Percentiles rank a stretch among this genome's conserved stretches.
Evolutionary conservation across 1,140 invertebrate genomes (phyloP).

Genomic region (Zaprionus davidi): DNA sequence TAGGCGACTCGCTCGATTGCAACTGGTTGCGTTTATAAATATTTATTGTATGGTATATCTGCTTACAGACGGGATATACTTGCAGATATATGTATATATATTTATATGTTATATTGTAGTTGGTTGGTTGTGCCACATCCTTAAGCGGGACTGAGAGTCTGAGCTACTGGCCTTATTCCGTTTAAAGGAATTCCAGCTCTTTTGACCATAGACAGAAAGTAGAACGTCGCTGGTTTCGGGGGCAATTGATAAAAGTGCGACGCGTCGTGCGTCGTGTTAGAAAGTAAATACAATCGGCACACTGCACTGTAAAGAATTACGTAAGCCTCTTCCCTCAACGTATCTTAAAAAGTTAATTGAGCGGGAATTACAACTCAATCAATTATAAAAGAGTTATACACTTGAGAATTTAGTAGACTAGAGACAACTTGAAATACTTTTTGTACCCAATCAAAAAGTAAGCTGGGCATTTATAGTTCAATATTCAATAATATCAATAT

Average conservation of each 20-base stretch:
- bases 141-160: conserved; percentile 47
- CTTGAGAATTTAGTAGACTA: neutral
- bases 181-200: conserved; percentile 54
- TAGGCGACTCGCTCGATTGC: conserved; percentile 51
- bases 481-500: conserved; percentile 1
- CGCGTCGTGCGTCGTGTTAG: conserved; percentile 59
- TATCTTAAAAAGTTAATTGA: neutral
- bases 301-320: conserved; percentile 26
- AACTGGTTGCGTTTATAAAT: conserved; percentile 76
- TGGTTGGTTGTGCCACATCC: conserved; percentile 59
- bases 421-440: no score
- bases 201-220: conserved; percentile 63
- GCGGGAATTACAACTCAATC: neutral
- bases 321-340: neutral
- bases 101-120: conserved; percentile 8
- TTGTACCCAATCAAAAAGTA: neutral
- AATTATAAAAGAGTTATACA: neutral
- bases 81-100: conserved; percentile 14
- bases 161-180: conserved; percentile 73
- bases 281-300: conserved; percentile 62
- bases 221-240: conserved; percentile 45
- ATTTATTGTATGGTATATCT: conserved; percentile 73
- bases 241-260: conserved; percentile 59
- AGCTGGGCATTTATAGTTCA: neutral
- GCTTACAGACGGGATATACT: conserved; percentile 42